Base-by-base conservation (phyloP, 2,113 vertebrate species). In the Rutilus rutilus region DNA sequence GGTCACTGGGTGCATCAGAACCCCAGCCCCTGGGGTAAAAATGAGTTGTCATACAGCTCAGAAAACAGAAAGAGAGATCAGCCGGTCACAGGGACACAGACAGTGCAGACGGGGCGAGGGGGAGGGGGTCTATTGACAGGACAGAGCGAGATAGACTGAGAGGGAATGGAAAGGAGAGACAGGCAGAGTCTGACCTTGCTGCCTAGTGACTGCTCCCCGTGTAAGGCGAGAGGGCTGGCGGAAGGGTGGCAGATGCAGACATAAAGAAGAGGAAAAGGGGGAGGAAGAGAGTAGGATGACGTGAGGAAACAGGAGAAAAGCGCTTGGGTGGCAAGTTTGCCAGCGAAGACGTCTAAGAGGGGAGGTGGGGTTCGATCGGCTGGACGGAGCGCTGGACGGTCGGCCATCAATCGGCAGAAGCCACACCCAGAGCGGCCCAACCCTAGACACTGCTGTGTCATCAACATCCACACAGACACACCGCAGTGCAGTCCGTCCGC, bases 131-230 rank as follows among this genome's bases (percentile, higher is more conserved):
- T 82, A 65, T 15, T 27, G 71, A 82, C n/a, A 85, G 83, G 54
- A 59, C 54, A 21, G 87, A 90, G 90, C 91, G 85, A 86, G 60
- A 67, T 50, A 59, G 27, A 71, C 8, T 25, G 39, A 78, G 67
- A 84, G 75, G 89, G 85, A 64, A 78, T 21, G 86, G 80, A 89
- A 86, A 67, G 27, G 45, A 78, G 78, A 82, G 75, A 69, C 7
- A 45, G 45, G 59, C 64, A 64, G 39, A 85, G 76, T 92, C 90
- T 94, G 93, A 94, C 94, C 93, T 95, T 94, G 92, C 92, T 92
- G 92, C 92, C 91, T 92, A 89, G 90, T 89, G 89, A 90, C 89
- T 88, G 87, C 91, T 91, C 89, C 88, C 69, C 15, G 30, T 87
- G 83, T 83, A 87, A 89, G 86, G 83, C 30, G 86, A 89, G 85